phyloP scores from a whole-genome alignment of 1,140 invertebrate species.

The Melitaea cinxia region DNA sequence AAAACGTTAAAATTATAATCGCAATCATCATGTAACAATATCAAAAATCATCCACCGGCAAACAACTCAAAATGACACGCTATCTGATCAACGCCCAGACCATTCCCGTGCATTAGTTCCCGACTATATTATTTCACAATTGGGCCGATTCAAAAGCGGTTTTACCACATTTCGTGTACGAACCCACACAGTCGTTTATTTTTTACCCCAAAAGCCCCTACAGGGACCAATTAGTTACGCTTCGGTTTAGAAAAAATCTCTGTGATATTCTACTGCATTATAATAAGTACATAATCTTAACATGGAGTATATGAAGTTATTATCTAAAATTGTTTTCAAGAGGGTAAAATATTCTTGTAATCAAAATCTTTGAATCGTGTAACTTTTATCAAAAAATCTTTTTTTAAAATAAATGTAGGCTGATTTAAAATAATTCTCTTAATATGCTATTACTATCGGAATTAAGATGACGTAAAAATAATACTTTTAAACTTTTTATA shows the following conservation, averaged over 20 bases:
- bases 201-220: slow-evolving; percentile 51
- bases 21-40: slow-evolving; percentile 1
- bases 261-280: slow-evolving; percentile 14
- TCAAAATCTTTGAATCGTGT: too few species aligned
- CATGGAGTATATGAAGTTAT: slow-evolving; percentile 27
- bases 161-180: slow-evolving; percentile 55
- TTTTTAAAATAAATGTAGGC: too few species aligned
- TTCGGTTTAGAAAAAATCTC: slow-evolving; percentile 27
- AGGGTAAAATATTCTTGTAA: not conserved
- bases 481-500: too few species aligned
- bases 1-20: not conserved
- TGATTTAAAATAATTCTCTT: too few species aligned
- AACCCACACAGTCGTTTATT: slow-evolving; percentile 56
- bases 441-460: too few species aligned
- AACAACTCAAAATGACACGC: slow-evolving; percentile 2
- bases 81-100: slow-evolving; percentile 22
- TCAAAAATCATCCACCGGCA: slow-evolving; percentile 10
- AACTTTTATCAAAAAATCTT: too few species aligned
- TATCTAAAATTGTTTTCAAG: not conserved
- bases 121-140: slow-evolving; percentile 53
- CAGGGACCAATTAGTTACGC: slow-evolving; percentile 71
- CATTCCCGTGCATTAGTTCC: slow-evolving; percentile 38
- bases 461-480: too few species aligned
- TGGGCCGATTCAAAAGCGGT: slow-evolving; percentile 49
- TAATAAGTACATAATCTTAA: slow-evolving; percentile 30